Conservation (phyloP, 2,888 invertebrate species). For the Hemistola chrysoprasaria region DNA sequence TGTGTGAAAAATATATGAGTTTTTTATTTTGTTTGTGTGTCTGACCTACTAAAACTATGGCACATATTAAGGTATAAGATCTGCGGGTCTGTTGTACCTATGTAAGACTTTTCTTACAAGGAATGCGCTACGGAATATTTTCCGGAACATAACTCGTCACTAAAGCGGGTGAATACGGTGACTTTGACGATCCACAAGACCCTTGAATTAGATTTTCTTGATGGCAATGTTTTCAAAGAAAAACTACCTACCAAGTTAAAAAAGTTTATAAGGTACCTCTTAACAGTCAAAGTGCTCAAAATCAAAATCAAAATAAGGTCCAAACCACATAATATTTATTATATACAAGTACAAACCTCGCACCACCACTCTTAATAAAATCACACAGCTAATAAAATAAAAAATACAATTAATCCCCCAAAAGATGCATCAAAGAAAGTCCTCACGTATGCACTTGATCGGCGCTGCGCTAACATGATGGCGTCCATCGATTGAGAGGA, state of each 20-base stretch:
- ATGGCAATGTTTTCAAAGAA: too few species aligned
- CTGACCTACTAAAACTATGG: too few species aligned
- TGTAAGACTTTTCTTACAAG: constrained; percentile 22
- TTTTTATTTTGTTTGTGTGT: too few species aligned
- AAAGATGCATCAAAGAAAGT: constrained; percentile 74
- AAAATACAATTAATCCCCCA: constrained; percentile 42
- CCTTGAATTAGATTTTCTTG: constrained; percentile 21
- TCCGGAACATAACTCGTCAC: constrained; percentile 41
- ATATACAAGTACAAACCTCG: too few species aligned
- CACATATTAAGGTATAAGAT: too few species aligned
- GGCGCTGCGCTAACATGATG: constrained; percentile 72
- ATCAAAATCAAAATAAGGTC: too few species aligned
- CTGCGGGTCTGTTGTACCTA: constrained; percentile 5
- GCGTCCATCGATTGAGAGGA: constrained; percentile 71
- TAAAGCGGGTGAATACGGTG: constrained; percentile 16
- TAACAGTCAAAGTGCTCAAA: too few species aligned
- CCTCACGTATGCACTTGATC: constrained; percentile 78
- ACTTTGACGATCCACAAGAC: constrained; percentile 35
- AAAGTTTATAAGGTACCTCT: too few species aligned
- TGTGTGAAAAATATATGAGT: too few species aligned
- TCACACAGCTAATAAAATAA: constrained; percentile 14
- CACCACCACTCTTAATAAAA: too few species aligned
- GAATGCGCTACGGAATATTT: constrained; percentile 42
- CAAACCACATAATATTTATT: too few species aligned
- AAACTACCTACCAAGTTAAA: too few species aligned